These are phyloP conservation scores for Porphyrio hochstetteri DNA, from an alignment of 2,113 vertebrate genomes.

Conservation along the genomic window DNA sequence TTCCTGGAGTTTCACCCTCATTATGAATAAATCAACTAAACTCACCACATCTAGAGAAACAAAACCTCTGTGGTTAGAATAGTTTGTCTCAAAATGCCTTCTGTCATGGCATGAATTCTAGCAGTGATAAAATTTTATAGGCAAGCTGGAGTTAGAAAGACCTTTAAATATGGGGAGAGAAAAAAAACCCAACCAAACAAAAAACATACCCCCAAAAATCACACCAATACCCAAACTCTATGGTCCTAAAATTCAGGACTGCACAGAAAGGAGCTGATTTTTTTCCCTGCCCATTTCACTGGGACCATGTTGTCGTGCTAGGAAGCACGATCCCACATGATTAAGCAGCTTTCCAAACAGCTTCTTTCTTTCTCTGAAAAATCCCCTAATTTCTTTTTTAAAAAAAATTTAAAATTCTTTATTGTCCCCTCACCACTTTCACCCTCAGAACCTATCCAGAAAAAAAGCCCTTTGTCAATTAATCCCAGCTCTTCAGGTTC, in stretches of 20 bases:
- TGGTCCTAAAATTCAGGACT: neutral
- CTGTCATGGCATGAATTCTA: neutral
- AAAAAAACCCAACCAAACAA: neutral
- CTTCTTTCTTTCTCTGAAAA: neutral
- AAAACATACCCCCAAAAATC: neutral
- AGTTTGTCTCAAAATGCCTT: neutral
- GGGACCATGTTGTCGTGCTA: neutral
- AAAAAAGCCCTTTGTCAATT: conserved; percentile 12
- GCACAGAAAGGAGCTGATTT: neutral
- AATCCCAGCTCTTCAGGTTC: neutral
- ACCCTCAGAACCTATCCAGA: neutral
- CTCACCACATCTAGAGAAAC: neutral
- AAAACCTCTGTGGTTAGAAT: neutral
- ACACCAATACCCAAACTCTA: no score
- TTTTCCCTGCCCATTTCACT: neutral
- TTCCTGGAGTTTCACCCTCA: neutral
- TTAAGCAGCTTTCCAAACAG: neutral
- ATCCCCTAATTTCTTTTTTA: neutral
- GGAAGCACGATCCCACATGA: neutral
- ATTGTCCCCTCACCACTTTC: neutral
- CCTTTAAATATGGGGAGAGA: neutral
- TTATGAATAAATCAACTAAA: neutral
- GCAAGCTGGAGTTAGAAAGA: neutral
- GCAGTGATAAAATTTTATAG: neutral
- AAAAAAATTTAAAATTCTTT: no score